phyloP scores from a whole-genome alignment of 2,113 vertebrate genomes.

The Pelodiscus sinensis region DNA sequence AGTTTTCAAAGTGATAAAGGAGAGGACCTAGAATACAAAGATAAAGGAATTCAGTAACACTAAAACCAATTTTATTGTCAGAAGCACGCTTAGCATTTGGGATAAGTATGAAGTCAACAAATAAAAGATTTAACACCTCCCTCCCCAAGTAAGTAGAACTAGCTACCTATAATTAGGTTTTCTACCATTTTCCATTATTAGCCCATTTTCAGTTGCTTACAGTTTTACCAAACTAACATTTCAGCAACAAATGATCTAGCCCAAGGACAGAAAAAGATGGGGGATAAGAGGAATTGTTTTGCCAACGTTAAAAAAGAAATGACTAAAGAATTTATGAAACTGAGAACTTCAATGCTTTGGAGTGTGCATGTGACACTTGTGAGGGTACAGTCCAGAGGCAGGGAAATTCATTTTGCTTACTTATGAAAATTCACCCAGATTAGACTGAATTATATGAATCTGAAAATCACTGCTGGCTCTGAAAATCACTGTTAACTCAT shows the following conservation, averaged over 20 bases:
- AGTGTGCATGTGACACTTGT: not conserved
- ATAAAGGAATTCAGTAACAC: not conserved
- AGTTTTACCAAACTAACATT: not conserved
- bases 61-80: not conserved
- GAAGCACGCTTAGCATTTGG: not conserved
- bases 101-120: not conserved
- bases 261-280: not conserved
- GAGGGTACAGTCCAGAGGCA: not conserved
- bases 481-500: not conserved
- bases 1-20: constrained; percentile 97
- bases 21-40: constrained; percentile 86
- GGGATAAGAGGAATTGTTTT: not conserved
- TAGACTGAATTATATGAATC: not conserved
- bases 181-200: not conserved
- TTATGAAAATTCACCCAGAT: not conserved
- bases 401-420: not conserved
- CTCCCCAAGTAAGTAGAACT: not conserved
- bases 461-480: not conserved
- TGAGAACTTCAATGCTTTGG: not conserved
- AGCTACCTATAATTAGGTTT: not conserved
- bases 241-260: not conserved
- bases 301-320: not conserved
- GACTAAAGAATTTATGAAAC: not conserved
- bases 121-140: not conserved
- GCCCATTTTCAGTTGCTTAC: not conserved